Evolutionary conservation across 2,888 invertebrate genomes (phyloP), one percentile per base, ranked within the genome.

Genomic region (Drosophila histrio): DNA sequence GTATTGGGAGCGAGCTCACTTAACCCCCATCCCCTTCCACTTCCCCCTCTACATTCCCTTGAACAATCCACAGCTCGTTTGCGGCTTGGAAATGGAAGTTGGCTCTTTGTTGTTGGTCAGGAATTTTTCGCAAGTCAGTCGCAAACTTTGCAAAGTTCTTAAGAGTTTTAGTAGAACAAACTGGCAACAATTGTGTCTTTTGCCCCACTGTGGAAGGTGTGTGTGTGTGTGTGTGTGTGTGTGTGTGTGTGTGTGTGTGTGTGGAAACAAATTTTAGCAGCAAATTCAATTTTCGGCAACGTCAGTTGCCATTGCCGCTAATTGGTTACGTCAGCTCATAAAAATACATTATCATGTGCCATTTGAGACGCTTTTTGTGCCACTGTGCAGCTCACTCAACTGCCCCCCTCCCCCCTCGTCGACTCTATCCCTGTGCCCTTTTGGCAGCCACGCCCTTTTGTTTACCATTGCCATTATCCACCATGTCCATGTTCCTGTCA

Each of bases 91-190:
- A 50, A 46, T 57, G 44, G 15, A 39, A 43, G 26, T 32, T 17
- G 11, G 8, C 15, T 50, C 30, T n/a, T 41, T 54, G 36, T 41
- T 68, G 61, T 22, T 66, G 62, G 32, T 65, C 57, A 49, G 79
- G 61, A 70, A 84, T 81, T 66, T 75, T 64, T 69, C 43, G 58
- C 79, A 57, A 79, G 70, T 66, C 79, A 77, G 74, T 65, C 53
- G 68, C 41, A 22, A 44, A 28, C 19, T 53, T 50, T 26, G n/a
- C 26, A 11, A 11, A 62, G 21, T 44, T 53, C 38, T 52, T 7
- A 5, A 24, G 36, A 46, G 15, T 41, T 30, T 34, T 39, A 43
- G 63, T 57, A 54, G 41, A 50, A 24, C 15, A 8, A 13, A 7
- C 13, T 13, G 15, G n/a, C 28, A 26, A 38, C 15, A 7, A 2